Conservation (phyloP, 2,113 vertebrate species). For the Sakesphorus luctuosus region DNA sequence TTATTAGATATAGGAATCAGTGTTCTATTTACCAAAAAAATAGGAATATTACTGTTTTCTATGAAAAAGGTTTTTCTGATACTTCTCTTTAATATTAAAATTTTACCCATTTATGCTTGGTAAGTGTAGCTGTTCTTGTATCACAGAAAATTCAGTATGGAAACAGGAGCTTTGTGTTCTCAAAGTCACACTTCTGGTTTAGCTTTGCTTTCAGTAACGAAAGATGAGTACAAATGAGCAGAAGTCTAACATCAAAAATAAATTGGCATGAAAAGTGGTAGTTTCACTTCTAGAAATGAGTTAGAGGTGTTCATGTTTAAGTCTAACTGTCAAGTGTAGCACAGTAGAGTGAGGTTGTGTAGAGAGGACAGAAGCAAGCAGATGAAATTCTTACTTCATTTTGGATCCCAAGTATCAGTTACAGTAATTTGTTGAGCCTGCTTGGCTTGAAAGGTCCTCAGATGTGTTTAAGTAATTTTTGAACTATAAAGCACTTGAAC, state of each 20-base stretch:
- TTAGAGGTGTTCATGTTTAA: neutral
- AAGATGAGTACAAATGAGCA: neutral
- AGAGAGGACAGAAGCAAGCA: neutral
- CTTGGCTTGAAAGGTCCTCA: neutral
- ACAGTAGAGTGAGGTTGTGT: neutral
- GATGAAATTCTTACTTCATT: neutral
- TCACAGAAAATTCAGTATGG: neutral
- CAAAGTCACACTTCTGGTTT: neutral
- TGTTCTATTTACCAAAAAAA: neutral
- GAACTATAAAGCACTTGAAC: neutral
- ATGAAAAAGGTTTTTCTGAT: neutral
- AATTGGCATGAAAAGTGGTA: neutral
- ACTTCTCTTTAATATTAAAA: neutral
- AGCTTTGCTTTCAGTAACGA: neutral
- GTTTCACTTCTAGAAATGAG: neutral
- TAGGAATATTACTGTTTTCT: neutral
- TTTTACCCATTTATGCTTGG: neutral
- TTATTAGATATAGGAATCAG: neutral
- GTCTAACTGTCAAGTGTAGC: neutral
- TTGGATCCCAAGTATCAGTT: neutral
- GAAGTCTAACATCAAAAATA: neutral
- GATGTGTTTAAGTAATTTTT: neutral
- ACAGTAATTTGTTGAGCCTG: neutral
- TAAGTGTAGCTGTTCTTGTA: neutral
- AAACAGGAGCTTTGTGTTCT: neutral